Percentiles rank a stretch among this genome's conserved stretches.
phyloP scores from a whole-genome alignment of 2,113 vertebrate genomes.

The Oreochromis spilurus region DNA sequence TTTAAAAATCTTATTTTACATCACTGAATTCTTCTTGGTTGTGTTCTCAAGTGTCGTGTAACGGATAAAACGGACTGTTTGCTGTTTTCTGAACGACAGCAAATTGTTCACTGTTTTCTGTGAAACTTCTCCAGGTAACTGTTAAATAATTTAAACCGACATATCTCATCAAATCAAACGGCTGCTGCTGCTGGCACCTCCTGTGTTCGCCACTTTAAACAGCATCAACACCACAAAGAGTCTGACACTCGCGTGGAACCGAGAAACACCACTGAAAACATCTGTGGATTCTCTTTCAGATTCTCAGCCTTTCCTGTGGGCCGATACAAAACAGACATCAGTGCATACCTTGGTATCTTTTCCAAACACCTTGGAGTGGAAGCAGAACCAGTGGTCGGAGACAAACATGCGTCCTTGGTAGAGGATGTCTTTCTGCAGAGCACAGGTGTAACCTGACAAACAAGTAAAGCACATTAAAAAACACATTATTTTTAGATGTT shows the following conservation, averaged over 20 bases:
- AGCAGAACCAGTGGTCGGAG: constrained; percentile 96
- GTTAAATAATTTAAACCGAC: neutral
- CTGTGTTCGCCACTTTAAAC: neutral
- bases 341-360: constrained; percentile 85
- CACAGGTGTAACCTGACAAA: constrained; percentile 88
- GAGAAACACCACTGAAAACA: neutral
- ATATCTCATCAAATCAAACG: neutral
- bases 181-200: neutral
- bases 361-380: constrained; percentile 95
- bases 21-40: neutral
- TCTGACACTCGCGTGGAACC: neutral
- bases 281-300: neutral
- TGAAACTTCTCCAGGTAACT: neutral
- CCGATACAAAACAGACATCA: neutral
- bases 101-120: neutral
- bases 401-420: constrained; percentile 93
- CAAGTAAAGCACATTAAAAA: neutral
- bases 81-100: neutral
- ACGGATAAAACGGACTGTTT: neutral
- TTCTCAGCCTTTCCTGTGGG: neutral
- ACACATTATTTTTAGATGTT: neutral
- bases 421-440: constrained; percentile 93
- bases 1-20: neutral
- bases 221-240: neutral
- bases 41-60: neutral